Percentiles rank a stretch among this genome's conserved stretches.
These are phyloP conservation scores for Lithophane socia DNA, from an alignment of 2,888 invertebrate genomes.

Conservation along the genomic window DNA sequence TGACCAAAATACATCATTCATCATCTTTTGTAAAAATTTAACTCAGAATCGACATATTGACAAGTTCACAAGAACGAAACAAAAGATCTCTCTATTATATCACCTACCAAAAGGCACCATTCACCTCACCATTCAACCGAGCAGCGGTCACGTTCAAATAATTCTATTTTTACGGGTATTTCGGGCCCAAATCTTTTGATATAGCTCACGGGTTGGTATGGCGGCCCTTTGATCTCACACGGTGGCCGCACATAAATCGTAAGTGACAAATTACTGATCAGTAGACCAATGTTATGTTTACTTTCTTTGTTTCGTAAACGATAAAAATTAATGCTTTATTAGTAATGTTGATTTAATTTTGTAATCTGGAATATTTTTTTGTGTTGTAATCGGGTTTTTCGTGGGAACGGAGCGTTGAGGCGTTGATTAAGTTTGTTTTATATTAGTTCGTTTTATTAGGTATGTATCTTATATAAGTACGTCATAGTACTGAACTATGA, in stretches of 20 bases:
- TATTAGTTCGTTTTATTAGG: not conserved
- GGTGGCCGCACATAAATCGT: slow-evolving; percentile 82
- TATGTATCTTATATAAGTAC: not conserved
- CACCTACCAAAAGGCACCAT: slow-evolving; percentile 16
- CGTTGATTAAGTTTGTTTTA: slow-evolving; percentile 11
- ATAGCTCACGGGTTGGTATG: slow-evolving; percentile 64
- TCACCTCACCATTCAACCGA: slow-evolving; percentile 22
- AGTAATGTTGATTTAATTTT: slow-evolving; percentile 58
- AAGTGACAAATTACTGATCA: slow-evolving; percentile 82
- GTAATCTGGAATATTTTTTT: slow-evolving; percentile 24
- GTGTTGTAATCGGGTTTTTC: slow-evolving; percentile 11
- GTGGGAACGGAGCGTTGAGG: slow-evolving; percentile 28
- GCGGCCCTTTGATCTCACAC: slow-evolving; percentile 81
- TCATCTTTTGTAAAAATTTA: not conserved
- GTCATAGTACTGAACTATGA: no score
- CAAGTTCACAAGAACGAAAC: slow-evolving; percentile 5
- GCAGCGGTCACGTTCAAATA: slow-evolving; percentile 69
- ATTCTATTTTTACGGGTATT: slow-evolving; percentile 76
- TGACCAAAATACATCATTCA: not conserved
- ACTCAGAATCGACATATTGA: not conserved
- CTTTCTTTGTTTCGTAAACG: slow-evolving; percentile 63
- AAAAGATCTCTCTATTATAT: slow-evolving; percentile 28
- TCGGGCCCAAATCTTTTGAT: slow-evolving; percentile 75
- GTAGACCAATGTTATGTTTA: slow-evolving; percentile 59
- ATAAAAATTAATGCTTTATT: slow-evolving; percentile 59